These are phyloP conservation scores for Spatula versicolor DNA, from an alignment of 2,797 vertebrate species.

Conservation along the genomic window DNA sequence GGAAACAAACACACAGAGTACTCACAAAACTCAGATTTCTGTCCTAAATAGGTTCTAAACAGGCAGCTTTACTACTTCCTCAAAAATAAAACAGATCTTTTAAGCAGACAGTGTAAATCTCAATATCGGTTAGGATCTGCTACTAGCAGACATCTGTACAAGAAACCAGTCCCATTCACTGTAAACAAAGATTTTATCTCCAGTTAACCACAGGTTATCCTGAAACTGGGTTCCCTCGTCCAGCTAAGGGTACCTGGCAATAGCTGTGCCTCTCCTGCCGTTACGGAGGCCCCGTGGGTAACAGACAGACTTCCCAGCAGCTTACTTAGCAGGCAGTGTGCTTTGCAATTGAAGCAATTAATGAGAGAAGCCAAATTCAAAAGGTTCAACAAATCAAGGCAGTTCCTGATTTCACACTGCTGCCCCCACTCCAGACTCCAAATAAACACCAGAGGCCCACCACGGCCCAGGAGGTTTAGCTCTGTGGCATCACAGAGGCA, in stretches of 20 bases:
- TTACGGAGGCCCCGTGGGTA: background rate
- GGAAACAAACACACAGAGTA: background rate
- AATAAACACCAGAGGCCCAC: background rate
- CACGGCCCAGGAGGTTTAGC: background rate
- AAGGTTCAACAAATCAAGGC: background rate
- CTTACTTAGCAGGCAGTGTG: background rate
- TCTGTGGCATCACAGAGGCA: background rate
- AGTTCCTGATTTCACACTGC: background rate
- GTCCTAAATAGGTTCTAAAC: background rate
- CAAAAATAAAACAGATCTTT: background rate
- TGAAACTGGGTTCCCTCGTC: background rate
- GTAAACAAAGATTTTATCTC: background rate
- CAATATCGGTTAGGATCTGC: background rate
- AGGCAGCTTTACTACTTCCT: background rate
- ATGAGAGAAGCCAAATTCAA: background rate
- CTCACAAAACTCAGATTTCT: background rate
- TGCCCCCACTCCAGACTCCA: background rate
- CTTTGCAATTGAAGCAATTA: background rate
- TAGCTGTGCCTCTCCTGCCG: fast-evolving
- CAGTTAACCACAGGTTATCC: background rate
- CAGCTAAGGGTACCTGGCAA: background rate
- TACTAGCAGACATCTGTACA: background rate
- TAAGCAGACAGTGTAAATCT: background rate
- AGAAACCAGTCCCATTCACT: background rate
- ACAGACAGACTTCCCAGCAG: background rate